Evolutionary conservation across 2,113 vertebrate species (phyloP), one percentile per base, ranked within the genome.

Genomic region (Passer domesticus): DNA sequence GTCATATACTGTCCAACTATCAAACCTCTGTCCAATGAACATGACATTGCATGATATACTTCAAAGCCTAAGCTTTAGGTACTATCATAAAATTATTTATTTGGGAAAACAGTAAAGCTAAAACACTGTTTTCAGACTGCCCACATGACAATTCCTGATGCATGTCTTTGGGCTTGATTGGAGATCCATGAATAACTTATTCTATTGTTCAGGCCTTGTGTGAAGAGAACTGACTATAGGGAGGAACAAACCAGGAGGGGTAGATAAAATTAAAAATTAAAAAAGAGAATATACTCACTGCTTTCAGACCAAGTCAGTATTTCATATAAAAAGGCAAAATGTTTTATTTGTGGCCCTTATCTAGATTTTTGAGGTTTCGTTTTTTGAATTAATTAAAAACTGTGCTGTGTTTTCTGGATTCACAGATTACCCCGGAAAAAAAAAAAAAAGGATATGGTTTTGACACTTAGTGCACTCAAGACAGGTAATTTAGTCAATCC

Each of bases 401-500:
- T 53, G 6, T 88, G 31, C 33, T 53, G 10, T 60, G 63, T 78
- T 92, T 67, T 59, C 37, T n/a, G 39, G 59, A 94, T 90, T 87
- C 76, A 59, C 6, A 66, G 25, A 70, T 52, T 95, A 88, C 63
- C 43, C 25, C 67, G 16, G 5, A 1, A 11, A 5, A 39, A 56
- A 92, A 92, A 72, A 7, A 70, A 35, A 35, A 24, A 8, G 11
- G 4, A 47, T 63, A 33, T 27, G 28, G 7, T 75, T 93, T 95
- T 87, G 87, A 24, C 33, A 55, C 30, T 49, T 47, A 44, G 55
- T 79, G 44, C n/a, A 87, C 30, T 70, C 30, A 86, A 78, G 56
- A 74, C 74, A 92, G 83, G 89, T 83, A 91, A 75, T 84, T 94
- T 94, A 95, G 90, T 96, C 87, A 96, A 58, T 90, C 27, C 50